These are phyloP conservation scores for Achlya flavicornis DNA, from an alignment of 2,888 invertebrate genomes.

Conservation along the genomic window DNA sequence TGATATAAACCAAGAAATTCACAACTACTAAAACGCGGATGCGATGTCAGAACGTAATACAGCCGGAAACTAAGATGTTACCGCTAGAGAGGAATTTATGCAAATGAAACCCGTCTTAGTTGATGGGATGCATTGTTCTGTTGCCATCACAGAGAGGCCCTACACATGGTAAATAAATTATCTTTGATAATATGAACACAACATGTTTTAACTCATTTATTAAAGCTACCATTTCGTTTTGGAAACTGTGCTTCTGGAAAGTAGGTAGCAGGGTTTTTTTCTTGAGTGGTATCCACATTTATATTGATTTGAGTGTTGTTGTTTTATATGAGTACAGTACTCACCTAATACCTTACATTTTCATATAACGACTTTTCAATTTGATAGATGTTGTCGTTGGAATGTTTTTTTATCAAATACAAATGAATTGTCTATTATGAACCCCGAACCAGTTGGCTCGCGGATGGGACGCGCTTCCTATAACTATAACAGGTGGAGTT, in stretches of 20 bases:
- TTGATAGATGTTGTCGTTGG: too few species aligned
- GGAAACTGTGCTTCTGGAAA: not conserved
- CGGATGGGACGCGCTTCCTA: too few species aligned
- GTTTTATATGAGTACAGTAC: too few species aligned
- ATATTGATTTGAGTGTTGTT: not conserved
- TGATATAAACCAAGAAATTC: constrained; percentile 33
- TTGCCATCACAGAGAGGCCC: constrained; percentile 37
- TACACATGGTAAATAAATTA: constrained; percentile 49
- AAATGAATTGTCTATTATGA: too few species aligned
- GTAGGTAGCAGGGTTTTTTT: not conserved
- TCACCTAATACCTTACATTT: too few species aligned
- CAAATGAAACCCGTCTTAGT: constrained; percentile 59
- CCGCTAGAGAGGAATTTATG: constrained; percentile 52
- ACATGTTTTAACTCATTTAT: constrained; percentile 20
- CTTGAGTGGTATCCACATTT: not conserved
- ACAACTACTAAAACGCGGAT: constrained; percentile 34
- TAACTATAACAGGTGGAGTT: too few species aligned
- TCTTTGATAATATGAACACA: constrained; percentile 28
- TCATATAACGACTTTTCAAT: too few species aligned
- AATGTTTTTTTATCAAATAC: too few species aligned
- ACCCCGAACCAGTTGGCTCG: too few species aligned
- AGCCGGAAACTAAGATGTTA: constrained; percentile 43
- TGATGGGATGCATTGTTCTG: constrained; percentile 57
- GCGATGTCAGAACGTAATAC: constrained; percentile 37
- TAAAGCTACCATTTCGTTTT: not conserved